Conservation (phyloP, 2,797 vertebrate species). For the Falco biarmicus region DNA sequence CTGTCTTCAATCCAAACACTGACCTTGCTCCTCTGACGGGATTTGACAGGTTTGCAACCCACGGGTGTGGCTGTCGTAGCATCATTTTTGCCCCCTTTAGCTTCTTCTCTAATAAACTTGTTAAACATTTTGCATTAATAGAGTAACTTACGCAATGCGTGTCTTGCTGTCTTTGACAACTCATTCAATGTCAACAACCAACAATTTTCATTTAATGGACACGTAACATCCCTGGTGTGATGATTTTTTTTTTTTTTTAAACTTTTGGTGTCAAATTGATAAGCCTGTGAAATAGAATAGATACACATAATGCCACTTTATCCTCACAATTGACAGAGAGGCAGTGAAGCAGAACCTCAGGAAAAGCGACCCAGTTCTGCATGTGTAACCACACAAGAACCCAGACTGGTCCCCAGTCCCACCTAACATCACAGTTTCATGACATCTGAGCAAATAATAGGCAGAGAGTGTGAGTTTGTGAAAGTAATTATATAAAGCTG, state of each 20-base stretch:
- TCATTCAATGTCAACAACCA: slow-evolving; percentile 60
- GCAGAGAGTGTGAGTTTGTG: slow-evolving; percentile 64
- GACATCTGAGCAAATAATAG: slow-evolving; percentile 70
- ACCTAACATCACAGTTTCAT: slow-evolving; percentile 25
- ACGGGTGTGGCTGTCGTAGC: slow-evolving; percentile 68
- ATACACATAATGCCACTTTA: slow-evolving; percentile 71
- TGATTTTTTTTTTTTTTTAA: slow-evolving; percentile 32
- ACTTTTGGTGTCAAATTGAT: slow-evolving; percentile 68
- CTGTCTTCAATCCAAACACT: slow-evolving; percentile 43
- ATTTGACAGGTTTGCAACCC: slow-evolving; percentile 67
- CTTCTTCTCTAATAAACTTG: slow-evolving; percentile 65
- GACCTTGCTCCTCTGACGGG: slow-evolving; percentile 37
- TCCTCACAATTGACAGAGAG: slow-evolving; percentile 60
- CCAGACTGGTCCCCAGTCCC: slow-evolving; percentile 26
- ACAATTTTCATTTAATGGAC: slow-evolving; percentile 62
- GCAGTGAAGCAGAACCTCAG: slow-evolving; percentile 61
- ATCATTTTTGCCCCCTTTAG: slow-evolving; percentile 37
- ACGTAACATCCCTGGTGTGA: slow-evolving; percentile 53
- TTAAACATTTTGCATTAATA: slow-evolving; percentile 60
- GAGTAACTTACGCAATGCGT: slow-evolving; percentile 34
- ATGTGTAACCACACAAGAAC: slow-evolving; percentile 36
- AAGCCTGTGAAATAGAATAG: slow-evolving; percentile 70
- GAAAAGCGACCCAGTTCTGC: slow-evolving; percentile 51
- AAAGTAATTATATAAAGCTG: slow-evolving; percentile 76
- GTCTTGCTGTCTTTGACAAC: slow-evolving; percentile 52